Evolutionary conservation across 1,140 invertebrate species (phyloP), one percentile per base, ranked within the genome.

Genomic region (Drosophila serrata): DNA sequence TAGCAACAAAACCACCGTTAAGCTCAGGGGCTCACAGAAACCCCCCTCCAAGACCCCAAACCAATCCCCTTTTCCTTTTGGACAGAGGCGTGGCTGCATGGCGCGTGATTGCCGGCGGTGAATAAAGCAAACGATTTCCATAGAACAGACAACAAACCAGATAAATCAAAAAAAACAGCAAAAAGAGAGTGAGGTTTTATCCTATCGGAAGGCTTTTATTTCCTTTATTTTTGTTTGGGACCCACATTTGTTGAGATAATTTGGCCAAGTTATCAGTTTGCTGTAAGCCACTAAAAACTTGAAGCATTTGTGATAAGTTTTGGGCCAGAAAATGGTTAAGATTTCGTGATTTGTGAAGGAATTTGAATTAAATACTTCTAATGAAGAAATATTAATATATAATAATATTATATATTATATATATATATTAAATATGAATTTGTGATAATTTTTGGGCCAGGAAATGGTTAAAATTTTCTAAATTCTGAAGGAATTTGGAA

Each of bases 71-170:
- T 17, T 27, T 48, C n/a, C 24, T 4, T 13, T 42, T 17, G 56
- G 56, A 37, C 29, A 31, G 33, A 31, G 72, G 48, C 33, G 45
- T 63, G 80, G 45, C 39, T 64, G 45, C 59, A 49, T 17, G 58
- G 60, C 59, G 75, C 79, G 69, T 82, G 82, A 76, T 87, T 79
- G 75, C 65, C 75, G 56, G 49, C 58, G 79, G 63, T 31, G 40
- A 74, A 60, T 64, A 64, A 49, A 56, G 39, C 49, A 7, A 55
- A 27, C 51, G 65, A 63, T 37, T n/a, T 39, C 43, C 45, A 69
- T 31, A 57, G 31, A 40, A 40, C 42, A 58, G 29, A 35, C 49
- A 37, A 45, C 35, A 65, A 56, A n/a, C n/a, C 45, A 72, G 70
- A 73, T 72, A 72, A 59, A 59, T 70, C 35, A 35, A 17, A 29